Evolutionary conservation across 2,797 vertebrate species (phyloP).

Genomic region (Serranus cabrilla): DNA sequence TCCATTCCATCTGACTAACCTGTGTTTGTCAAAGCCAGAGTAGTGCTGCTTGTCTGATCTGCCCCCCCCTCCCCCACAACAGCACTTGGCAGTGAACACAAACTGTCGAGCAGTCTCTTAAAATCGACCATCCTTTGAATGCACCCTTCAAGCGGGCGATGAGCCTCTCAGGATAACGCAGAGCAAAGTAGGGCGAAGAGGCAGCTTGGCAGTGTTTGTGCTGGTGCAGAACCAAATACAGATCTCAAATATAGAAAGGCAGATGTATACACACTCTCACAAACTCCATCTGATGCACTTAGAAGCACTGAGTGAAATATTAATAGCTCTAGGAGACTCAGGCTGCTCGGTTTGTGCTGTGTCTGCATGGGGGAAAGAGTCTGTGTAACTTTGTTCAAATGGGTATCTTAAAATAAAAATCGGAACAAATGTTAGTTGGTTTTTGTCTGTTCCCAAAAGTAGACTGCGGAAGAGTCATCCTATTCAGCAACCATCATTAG

Average conservation of each 20-base stretch:
- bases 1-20: conserved; percentile 63
- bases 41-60: conserved; percentile 43
- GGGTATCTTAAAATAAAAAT: conserved; percentile 29
- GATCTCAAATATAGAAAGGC: conserved; percentile 54
- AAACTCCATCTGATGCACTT: conserved; percentile 55
- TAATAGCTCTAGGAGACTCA: conserved; percentile 62
- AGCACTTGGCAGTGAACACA: conserved; percentile 47
- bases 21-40: conserved; percentile 61
- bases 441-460: conserved; percentile 4
- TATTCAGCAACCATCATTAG: conserved; percentile 1
- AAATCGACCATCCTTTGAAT: conserved; percentile 46
- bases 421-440: conserved; percentile 1
- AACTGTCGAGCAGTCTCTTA: conserved; percentile 37
- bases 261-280: conserved; percentile 35
- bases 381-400: conserved; percentile 20
- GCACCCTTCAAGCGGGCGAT: conserved; percentile 32
- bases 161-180: conserved; percentile 51
- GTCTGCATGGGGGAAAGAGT: neutral
- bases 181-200: conserved; percentile 68
- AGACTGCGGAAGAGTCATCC: neutral
- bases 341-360: conserved; percentile 29
- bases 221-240: conserved; percentile 54
- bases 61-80: conserved; percentile 8
- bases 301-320: conserved; percentile 77
- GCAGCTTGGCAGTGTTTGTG: conserved; percentile 40